phyloP scores from a whole-genome alignment of 2,797 vertebrate species.

The Sebastes kiyomatsui region DNA sequence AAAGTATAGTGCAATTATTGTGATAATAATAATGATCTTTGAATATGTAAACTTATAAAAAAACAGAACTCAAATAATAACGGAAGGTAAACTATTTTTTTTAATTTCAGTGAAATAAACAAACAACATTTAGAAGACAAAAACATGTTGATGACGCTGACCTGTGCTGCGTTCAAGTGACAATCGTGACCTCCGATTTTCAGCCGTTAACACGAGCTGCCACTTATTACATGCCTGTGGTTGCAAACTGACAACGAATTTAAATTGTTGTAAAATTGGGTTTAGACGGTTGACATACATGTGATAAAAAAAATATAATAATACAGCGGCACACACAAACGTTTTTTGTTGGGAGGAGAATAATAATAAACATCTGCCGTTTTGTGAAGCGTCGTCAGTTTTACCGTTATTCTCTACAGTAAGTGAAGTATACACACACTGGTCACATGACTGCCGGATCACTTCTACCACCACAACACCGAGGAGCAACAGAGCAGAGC shows the following conservation, averaged over 20 bases:
- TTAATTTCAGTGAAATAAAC: not conserved
- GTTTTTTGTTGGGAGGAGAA: not conserved
- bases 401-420: not conserved
- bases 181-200: not conserved
- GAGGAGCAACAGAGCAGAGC: not conserved
- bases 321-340: too few species aligned
- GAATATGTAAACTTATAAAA: not conserved
- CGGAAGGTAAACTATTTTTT: not conserved
- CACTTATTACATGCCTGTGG: accelerated
- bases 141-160: not conserved
- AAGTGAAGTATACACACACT: not conserved
- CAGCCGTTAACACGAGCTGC: accelerated
- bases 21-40: not conserved
- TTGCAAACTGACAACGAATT: not conserved
- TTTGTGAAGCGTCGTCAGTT: accelerated
- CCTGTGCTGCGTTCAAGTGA: conserved; percentile 8
- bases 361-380: not conserved
- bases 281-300: accelerated
- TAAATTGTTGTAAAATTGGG: accelerated
- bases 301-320: not conserved
- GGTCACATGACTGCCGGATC: conserved; percentile 55
- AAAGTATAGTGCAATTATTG: too few species aligned
- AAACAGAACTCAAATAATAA: not conserved
- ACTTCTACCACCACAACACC: conserved; percentile 42
- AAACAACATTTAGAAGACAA: not conserved